Conservation (phyloP, 1,140 invertebrate species). For the Mizuhopecten yessoensis region DNA sequence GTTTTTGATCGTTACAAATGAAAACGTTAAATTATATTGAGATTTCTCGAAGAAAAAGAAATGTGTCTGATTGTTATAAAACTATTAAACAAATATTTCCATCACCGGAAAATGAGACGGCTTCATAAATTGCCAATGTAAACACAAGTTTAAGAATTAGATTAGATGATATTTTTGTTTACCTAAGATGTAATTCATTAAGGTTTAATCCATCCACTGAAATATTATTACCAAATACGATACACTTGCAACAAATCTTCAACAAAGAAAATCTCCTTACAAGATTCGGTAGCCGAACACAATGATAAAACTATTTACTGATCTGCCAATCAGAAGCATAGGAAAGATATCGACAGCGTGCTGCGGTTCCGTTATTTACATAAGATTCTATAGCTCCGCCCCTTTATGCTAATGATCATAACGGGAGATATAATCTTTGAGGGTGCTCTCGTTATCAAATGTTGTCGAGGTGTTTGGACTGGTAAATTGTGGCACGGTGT, state of each 20-base stretch:
- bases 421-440: conserved; percentile 34
- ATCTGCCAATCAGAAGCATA: conserved; percentile 1
- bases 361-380: conserved; percentile 17
- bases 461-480: conserved; percentile 30
- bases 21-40: too few species aligned
- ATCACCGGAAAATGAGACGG: too few species aligned
- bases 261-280: background rate
- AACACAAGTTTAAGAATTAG: too few species aligned
- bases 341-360: conserved; percentile 10
- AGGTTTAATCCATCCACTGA: too few species aligned
- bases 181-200: too few species aligned
- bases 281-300: background rate
- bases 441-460: conserved; percentile 18
- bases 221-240: too few species aligned
- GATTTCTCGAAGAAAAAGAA: too few species aligned
- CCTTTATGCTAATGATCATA: conserved; percentile 31
- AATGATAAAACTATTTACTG: background rate
- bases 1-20: too few species aligned
- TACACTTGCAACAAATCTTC: background rate
- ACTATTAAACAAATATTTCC: too few species aligned
- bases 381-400: background rate
- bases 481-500: background rate
- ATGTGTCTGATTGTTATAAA: too few species aligned
- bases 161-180: too few species aligned
- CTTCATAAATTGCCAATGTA: too few species aligned